Evolutionary conservation across 1,140 invertebrate species (phyloP), one percentile per base, ranked within the genome.

Genomic region (Anastrepha obliqua): DNA sequence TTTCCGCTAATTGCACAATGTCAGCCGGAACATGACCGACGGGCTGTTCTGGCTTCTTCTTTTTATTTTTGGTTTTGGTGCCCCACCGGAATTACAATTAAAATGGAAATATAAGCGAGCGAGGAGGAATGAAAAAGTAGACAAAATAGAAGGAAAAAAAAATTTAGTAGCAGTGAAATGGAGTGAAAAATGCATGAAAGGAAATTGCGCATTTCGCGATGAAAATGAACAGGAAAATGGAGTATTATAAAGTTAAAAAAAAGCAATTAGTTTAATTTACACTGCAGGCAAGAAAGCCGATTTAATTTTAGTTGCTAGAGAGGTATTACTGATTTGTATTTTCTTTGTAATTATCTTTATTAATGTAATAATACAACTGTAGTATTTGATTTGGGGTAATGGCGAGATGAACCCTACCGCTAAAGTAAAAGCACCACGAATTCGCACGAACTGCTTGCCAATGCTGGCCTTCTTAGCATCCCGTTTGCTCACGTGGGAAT

Each of bases 1-100:
- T 81, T 81, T 55, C 51, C 74, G 44, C 74, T 81, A 81, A 81
- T 81, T 81, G 74, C 74, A 81, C 74, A 81, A 81, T 81, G 74
- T 81, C 74, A 81, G 74, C n/a, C 20, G 74, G 74, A 81, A 81
- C 42, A 58, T 81, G 74, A 47, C 44, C 74, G 74, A 81, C 47
- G 47, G 74, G 74, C 74, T 81, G n/a, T 55, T 20, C 74, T 81
- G 74, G 29, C 29, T 29, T 29, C 29, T 29, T 29, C 29, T 29
- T 29, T 29, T 29, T 29, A 29, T 29, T 29, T 29, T 29, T 29
- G 29, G 74, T 81, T 81, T 81, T 74, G 17, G 6, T 42, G 8
- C 47, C n/a, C 74, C 47, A 55, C 5, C 3, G 51, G 47, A 29
- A 29, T 81, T 55, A 81, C 44, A 58, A 58, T 81, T 81, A 81